Conservation (phyloP, 1,140 invertebrate genomes). For the Parapsyche elsis region DNA sequence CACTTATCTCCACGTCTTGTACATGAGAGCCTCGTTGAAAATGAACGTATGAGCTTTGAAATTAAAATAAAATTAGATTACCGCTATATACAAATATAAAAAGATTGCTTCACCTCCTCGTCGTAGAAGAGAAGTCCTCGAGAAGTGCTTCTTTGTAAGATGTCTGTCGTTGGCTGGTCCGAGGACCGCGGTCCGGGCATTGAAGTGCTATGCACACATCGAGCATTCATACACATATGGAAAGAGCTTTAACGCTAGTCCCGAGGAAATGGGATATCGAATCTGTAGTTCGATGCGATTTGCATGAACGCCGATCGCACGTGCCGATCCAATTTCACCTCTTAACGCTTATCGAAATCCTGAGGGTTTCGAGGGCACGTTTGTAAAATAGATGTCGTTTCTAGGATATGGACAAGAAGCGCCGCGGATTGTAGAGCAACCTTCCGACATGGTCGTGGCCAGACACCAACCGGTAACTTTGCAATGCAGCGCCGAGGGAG, state of each 20-base stretch:
- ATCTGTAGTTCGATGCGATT: constrained; percentile 1
- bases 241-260: not conserved
- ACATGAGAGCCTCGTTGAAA: no score
- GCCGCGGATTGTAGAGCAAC: constrained; percentile 86
- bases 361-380: not conserved
- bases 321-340: not conserved
- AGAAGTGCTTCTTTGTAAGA: not conserved
- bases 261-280: not conserved
- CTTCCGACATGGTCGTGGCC: constrained; percentile 82
- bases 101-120: not conserved
- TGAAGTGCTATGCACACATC: constrained; percentile 5
- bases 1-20: no score
- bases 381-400: no score
- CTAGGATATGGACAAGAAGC: constrained; percentile 59
- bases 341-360: not conserved
- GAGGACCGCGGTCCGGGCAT: not conserved
- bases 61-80: no score
- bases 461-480: constrained; percentile 82
- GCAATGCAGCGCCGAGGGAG: constrained; percentile 79
- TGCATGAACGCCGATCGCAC: not conserved
- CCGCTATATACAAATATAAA: not conserved
- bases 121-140: not conserved
- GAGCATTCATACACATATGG: not conserved
- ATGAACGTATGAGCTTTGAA: no score
- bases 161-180: not conserved